phyloP scores from a whole-genome alignment of 2,113 vertebrate genomes.

The Burhinus bistriatus region DNA sequence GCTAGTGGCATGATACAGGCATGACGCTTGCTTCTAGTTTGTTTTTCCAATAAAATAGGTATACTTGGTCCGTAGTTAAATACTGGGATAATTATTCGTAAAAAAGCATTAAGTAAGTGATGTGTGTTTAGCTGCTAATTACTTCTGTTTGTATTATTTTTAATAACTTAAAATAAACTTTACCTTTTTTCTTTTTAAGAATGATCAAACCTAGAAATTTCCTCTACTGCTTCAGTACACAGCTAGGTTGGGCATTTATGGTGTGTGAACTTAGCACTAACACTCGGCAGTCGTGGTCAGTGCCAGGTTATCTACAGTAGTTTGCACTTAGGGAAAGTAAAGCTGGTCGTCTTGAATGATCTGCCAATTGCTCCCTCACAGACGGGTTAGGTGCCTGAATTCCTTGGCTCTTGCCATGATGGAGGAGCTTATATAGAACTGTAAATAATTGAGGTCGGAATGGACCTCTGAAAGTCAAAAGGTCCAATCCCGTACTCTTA shows the following conservation, averaged over 20 bases:
- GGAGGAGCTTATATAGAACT: background rate
- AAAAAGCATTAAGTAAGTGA: background rate
- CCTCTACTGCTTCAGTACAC: background rate
- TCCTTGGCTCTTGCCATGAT: background rate
- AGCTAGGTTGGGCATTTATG: background rate
- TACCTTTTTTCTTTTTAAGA: background rate
- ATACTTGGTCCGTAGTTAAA: background rate
- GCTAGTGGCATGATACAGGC: background rate
- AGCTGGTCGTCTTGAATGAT: background rate
- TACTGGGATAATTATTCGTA: background rate
- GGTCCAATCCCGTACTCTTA: background rate
- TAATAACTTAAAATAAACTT: background rate
- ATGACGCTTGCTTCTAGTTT: too few relatives aligned
- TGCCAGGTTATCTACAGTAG: background rate
- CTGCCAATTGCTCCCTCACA: background rate
- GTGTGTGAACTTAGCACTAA: background rate
- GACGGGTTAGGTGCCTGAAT: background rate
- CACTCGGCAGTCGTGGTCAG: rapidly evolving
- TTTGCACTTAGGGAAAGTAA: background rate
- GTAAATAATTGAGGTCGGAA: background rate
- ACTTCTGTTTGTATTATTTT: background rate
- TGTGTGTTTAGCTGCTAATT: background rate
- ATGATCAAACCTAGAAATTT: background rate
- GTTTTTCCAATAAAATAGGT: too few relatives aligned
- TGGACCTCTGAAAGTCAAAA: background rate